Base-by-base conservation (phyloP, 2,113 vertebrate species). In the Chaetura pelagica region DNA sequence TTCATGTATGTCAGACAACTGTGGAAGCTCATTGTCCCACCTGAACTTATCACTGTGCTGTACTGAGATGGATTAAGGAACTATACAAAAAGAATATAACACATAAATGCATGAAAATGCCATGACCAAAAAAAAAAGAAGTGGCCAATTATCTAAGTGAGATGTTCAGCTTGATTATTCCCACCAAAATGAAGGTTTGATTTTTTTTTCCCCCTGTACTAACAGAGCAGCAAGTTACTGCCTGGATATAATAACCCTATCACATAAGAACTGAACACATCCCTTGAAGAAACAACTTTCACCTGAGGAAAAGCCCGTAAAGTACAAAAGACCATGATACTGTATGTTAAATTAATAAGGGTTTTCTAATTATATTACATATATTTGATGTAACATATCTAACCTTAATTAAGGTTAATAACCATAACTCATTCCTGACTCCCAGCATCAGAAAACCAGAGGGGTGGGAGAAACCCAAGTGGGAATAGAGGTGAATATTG, bases 401-500 rank as follows among this genome's bases (percentile, higher is more conserved):
- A 22, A 72, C 32, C 30, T 76, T 74, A 72, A 40, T 24, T 48
- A 48, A 24, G n/a, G n/a, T n/a, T n/a, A n/a, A n/a, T n/a, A n/a
- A n/a, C n/a, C n/a, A n/a, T n/a, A n/a, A 30, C 7, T 26, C 88
- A 12, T 62, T 80, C n/a, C 51, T 42, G 20, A 66, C 32, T 67
- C 52, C 44, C n/a, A 66, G 51, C 27, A 83, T 27, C 54, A 84
- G 44, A 93, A 93, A 95, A 55, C 7, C 3, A 4, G 7, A 12
- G 15, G 1, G 4, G 21, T 12, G 4, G 8, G 4, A 6, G 17
- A 9, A 14, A 62, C 5, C 2, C 20, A 73, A 12, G 23, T 3
- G 9, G 4, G 13, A 76, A 68, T 11, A 38, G 10, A 4, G 5
- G 2, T 35, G 4, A 84, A 58, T 17, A 46, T 14, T 48, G 48